Base-by-base conservation (phyloP, 1,140 invertebrate genomes). In the Oryzaephilus surinamensis region DNA sequence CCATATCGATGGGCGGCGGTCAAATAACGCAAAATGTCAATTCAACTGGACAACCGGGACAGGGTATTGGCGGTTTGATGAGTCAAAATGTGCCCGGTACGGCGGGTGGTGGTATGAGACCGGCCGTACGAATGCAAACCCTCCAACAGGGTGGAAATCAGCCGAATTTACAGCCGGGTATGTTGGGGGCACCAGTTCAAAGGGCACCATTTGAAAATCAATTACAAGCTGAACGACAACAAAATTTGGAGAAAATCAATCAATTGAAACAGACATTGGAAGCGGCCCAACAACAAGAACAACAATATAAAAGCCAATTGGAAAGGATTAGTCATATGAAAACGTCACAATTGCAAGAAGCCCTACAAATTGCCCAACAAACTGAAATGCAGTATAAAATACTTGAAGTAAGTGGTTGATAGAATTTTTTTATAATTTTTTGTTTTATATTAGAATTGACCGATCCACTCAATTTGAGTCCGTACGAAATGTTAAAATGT, bases 321-420 rank as follows among this genome's bases (percentile, higher is more conserved):
- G 80, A 81, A 55, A 70, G 75, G 38, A 74, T 74, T 55, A 69
- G 65, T 41, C 72, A 77, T 49, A 65, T 76, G 58, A 71, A 71
- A 46, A 77, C 72, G 32, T 65, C 73, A 41, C 69, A 81, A 61
- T 65, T 82, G 45, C 76, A 82, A 54, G 74, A 80, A 60, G 77
- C 72, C 47, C 63, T 87, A 30, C 81, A 84, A 57, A 74, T 77
- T 11, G 80, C 81, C 0, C 82, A 87, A 49, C 79, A 82, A 50
- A 79, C 83, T 53, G 82, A 85, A 54, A 69, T 75, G 63, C 80
- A 84, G 43, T 84, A 76, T 45, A 76, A 80, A 48, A 76, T 81
- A 48, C 53, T 82, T 7, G 79, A 82, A 66, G 79, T 75, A 51
- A 58, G 61, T 57, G 33, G 39, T 35, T 35, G 11, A 46, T 37